Evolutionary conservation across 2,113 vertebrate genomes (phyloP).

Genomic region (Podiceps cristatus): DNA sequence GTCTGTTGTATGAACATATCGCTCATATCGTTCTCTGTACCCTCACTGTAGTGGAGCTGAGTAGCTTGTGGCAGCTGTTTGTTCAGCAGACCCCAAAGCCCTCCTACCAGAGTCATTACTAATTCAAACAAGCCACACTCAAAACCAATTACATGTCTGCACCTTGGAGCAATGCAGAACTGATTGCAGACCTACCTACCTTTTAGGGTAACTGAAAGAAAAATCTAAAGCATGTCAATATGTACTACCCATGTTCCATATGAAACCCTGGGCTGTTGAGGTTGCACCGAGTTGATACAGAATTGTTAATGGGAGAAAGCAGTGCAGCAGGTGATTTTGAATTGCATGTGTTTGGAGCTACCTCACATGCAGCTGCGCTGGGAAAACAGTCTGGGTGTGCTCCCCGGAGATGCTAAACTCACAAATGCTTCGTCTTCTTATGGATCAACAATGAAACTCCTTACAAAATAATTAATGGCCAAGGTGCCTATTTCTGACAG

Average conservation of each 20-base stretch:
- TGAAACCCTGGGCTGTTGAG: background rate
- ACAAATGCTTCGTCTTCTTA: slow-evolving; percentile 8
- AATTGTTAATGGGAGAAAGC: background rate
- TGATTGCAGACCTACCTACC: background rate
- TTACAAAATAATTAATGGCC: background rate
- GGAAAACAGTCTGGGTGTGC: background rate
- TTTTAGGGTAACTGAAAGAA: background rate
- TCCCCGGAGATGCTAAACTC: slow-evolving; percentile 31
- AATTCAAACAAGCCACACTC: slow-evolving; percentile 55
- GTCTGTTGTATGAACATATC: background rate
- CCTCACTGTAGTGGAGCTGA: background rate
- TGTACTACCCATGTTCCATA: background rate
- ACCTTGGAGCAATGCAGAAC: slow-evolving; percentile 6
- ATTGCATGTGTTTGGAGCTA: background rate
- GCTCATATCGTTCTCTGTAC: background rate
- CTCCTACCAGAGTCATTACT: background rate
- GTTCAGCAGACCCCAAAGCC: background rate
- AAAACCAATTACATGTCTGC: slow-evolving; percentile 24
- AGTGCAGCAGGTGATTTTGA: slow-evolving; percentile 23
- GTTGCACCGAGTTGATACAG: background rate
- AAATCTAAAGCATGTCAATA: background rate
- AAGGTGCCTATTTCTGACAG: background rate
- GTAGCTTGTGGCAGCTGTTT: slow-evolving; percentile 12
- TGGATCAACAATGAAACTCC: background rate
- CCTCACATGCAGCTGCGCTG: slow-evolving; percentile 12